Evolutionary conservation across 1,140 invertebrate species (phyloP).

Genomic region (Aphidius ervi): DNA sequence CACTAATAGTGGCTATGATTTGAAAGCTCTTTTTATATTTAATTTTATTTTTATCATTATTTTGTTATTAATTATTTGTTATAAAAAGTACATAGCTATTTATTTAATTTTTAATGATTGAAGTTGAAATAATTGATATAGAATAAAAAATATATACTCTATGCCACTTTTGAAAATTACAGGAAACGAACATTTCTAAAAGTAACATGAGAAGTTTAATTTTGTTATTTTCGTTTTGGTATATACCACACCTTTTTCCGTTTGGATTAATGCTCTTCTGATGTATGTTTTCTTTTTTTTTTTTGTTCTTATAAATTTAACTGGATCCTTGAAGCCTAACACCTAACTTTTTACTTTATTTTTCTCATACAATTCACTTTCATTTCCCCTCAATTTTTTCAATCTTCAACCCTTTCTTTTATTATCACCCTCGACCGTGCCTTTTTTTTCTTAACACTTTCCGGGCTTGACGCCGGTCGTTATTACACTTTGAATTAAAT

Average conservation of each 20-base stretch:
- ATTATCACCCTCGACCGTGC: background rate
- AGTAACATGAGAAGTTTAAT: constrained; percentile 14
- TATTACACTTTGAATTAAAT: constrained; percentile 35
- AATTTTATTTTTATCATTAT: background rate
- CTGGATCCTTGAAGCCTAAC: constrained; percentile 1
- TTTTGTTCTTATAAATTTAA: too few species aligned
- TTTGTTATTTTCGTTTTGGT: constrained; percentile 30
- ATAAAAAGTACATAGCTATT: too few species aligned
- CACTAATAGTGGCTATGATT: too few species aligned
- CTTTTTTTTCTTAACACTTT: constrained; percentile 2
- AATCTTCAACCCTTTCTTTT: background rate
- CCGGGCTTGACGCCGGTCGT: constrained; percentile 20
- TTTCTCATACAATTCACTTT: constrained; percentile 18
- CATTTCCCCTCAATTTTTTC: background rate
- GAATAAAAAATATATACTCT: too few species aligned
- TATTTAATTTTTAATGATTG: background rate
- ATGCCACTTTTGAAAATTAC: background rate
- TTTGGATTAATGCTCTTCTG: constrained; percentile 34
- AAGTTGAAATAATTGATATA: too few species aligned
- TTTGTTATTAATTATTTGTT: too few species aligned
- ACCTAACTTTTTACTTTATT: constrained; percentile 17
- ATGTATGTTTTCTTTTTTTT: too few species aligned
- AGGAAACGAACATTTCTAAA: background rate
- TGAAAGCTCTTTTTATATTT: background rate
- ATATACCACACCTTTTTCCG: constrained; percentile 31